Percentiles rank a stretch among this genome's conserved stretches.
Evolutionary conservation across 2,113 vertebrate genomes (phyloP).

Genomic region (Ceyx cyanopectus): DNA sequence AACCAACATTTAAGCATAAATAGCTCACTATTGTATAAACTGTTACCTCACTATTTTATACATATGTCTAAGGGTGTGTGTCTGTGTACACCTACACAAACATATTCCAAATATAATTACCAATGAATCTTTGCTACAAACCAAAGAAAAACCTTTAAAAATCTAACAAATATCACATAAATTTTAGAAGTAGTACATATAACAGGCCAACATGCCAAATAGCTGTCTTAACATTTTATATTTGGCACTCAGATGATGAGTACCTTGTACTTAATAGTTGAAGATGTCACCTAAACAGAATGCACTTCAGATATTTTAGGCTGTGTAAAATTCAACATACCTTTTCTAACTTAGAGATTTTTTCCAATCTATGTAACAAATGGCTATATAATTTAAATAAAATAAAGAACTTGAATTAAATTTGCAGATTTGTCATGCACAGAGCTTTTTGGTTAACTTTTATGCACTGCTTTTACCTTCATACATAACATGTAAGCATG

Average conservation of each 20-base stretch:
- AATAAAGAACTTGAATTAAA: neutral
- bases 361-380: neutral
- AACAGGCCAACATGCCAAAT: neutral
- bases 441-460: neutral
- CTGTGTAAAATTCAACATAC: neutral
- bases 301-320: constrained; percentile 11
- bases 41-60: neutral
- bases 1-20: neutral
- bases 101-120: neutral
- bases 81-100: neutral
- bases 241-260: neutral
- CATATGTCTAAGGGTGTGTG: neutral
- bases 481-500: neutral
- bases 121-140: neutral
- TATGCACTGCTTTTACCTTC: neutral
- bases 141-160: neutral
- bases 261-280: neutral
- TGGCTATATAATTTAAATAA: neutral
- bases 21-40: neutral
- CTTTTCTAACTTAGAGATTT: neutral
- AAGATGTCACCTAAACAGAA: constrained; percentile 8
- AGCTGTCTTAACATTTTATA: neutral
- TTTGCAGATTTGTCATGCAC: neutral
- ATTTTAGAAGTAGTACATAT: neutral
- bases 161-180: neutral